Base-by-base conservation (phyloP, 2,113 vertebrate genomes). In the Chaetorhynchus papuensis region DNA sequence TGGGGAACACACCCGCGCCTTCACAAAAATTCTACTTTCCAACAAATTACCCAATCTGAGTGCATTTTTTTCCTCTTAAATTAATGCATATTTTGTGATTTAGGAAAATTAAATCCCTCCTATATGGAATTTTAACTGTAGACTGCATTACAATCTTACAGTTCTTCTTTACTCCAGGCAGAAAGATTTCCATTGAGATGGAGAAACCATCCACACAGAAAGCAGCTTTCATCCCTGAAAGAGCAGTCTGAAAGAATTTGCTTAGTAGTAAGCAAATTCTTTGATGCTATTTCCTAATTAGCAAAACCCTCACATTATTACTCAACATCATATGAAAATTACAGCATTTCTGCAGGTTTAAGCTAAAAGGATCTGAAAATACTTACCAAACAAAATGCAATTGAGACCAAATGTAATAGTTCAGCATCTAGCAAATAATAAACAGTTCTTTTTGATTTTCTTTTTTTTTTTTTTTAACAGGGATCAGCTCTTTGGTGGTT, bases 1-100 rank as follows among this genome's bases (percentile, higher is more conserved):
- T 37, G 22, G 22, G n/a, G 56, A 89, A 53, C 9, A 65, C 28
- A 10, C 17, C 5, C 1, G 2, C 0, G 0, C 20, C 53, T 63
- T 71, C 75, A 56, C 13, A 79, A 30, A 87, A 70, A 19, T 85
- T 64, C 37, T 45, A 26, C 20, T 77, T 76, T 90, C 28, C 49
- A 69, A 42, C 7, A 65, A 39, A 69, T 56, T 61, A 44, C 27
- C 41, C 70, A 37, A 83, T 23, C 14, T 1, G 3, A 60, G 18
- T 24, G 28, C 18, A 35, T 18, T 19, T 13, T 31, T 59, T 56
- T 9, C 6, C 4, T 80, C 82, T 65, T 61, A 85, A 42, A 7
- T 8, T 72, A 37, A 56, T 15, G 27, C 16, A 33, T 28, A 31
- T 27, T 86, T 78, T 42, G 15, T 77, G 45, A 69, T 33, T 72